A percentile compares a stretch with the other conserved stretches of the same genome.
phyloP scores from a whole-genome alignment of 1,140 invertebrate genomes.

The Anoplolepis gracilipes region DNA sequence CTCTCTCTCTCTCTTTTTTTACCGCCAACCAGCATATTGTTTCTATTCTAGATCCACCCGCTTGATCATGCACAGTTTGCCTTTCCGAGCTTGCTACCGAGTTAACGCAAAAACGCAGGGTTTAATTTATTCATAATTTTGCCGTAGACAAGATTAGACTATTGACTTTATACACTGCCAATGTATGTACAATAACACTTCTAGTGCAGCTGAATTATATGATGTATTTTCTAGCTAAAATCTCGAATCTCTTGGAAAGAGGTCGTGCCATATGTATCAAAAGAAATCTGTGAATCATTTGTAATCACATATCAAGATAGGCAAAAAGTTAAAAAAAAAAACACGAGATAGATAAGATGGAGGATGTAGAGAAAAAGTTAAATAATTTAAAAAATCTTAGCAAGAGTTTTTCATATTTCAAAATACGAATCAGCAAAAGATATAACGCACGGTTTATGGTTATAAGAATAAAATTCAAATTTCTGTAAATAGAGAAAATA shows the following conservation, averaged over 20 bases:
- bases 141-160: slow-evolving; percentile 10
- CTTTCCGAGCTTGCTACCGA: not conserved
- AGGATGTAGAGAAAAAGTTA: not conserved
- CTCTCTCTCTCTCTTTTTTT: not conserved
- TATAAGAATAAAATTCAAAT: not conserved
- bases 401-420: not conserved
- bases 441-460: not conserved
- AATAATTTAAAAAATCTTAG: not conserved
- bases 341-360: not conserved
- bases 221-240: slow-evolving; percentile 24
- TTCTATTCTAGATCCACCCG: slow-evolving; percentile 35
- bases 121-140: slow-evolving; percentile 58
- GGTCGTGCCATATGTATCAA: not conserved
- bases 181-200: slow-evolving; percentile 28
- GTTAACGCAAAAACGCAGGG: not conserved
- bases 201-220: slow-evolving; percentile 2
- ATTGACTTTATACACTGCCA: slow-evolving; percentile 10
- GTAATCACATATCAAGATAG: not conserved
- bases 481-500: not conserved
- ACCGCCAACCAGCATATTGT: not conserved
- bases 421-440: not conserved
- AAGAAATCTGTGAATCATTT: not conserved
- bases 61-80: slow-evolving; percentile 12
- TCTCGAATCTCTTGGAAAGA: slow-evolving; percentile 38
- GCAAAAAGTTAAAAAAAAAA: not conserved